phyloP scores from a whole-genome alignment of 1,140 invertebrate genomes.

The Drosophila nikananu region DNA sequence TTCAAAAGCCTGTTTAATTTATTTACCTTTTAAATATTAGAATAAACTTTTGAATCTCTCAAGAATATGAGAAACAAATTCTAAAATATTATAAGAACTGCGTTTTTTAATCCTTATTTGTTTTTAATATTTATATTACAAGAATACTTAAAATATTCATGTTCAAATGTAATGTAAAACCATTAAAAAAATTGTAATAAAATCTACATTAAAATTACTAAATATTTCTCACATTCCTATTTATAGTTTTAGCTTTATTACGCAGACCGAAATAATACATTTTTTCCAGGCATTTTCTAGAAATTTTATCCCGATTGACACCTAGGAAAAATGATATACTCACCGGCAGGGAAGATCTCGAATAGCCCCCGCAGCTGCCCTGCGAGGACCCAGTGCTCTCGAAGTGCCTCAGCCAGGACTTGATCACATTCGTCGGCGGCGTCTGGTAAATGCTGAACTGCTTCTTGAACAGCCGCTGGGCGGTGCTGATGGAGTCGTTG shows the following conservation, averaged over 20 bases:
- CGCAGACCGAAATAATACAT: neutral
- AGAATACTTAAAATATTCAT: neutral
- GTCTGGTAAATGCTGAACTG: slow-evolving; percentile 80
- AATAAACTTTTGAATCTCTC: too few species aligned
- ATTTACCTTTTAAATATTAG: too few species aligned
- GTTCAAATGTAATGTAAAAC: neutral
- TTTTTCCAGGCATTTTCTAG: neutral
- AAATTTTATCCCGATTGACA: too few species aligned
- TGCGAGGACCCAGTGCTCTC: slow-evolving; percentile 77
- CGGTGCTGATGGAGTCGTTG: slow-evolving; percentile 78
- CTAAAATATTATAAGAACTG: neutral
- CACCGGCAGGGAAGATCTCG: slow-evolving; percentile 64
- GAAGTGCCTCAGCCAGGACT: slow-evolving; percentile 79
- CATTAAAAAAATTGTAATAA: neutral
- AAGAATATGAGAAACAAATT: too few species aligned
- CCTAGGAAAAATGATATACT: too few species aligned
- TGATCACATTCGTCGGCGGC: slow-evolving; percentile 73
- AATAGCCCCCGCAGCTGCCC: slow-evolving; percentile 42
- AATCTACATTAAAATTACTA: neutral
- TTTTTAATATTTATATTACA: neutral
- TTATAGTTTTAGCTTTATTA: neutral
- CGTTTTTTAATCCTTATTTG: neutral
- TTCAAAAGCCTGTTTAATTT: too few species aligned
- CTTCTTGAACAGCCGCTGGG: slow-evolving; percentile 75
- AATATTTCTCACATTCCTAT: neutral